Conservation (phyloP, 2,797 vertebrate genomes). For the Hirundo rustica region DNA sequence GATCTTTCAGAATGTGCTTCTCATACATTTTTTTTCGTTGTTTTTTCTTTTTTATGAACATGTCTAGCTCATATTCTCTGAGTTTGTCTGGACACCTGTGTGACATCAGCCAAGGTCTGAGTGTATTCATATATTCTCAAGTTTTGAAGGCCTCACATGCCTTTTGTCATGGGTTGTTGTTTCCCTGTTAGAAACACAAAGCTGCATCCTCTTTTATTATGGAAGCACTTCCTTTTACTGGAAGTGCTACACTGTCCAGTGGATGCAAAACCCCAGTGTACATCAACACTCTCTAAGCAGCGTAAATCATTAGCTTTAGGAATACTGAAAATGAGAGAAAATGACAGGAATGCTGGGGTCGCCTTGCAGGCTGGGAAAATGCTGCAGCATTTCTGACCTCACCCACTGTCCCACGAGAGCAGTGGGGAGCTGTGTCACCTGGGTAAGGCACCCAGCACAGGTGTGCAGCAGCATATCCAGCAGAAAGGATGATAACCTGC, state of each 20-base stretch:
- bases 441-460: fast-evolving
- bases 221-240: background rate
- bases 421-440: fast-evolving
- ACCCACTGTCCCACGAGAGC: fast-evolving
- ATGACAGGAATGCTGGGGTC: background rate
- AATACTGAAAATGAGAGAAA: background rate
- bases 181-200: background rate
- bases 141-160: fast-evolving
- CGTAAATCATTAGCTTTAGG: fast-evolving
- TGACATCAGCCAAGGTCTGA: background rate
- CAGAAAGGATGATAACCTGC: background rate
- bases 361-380: background rate
- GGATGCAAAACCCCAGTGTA: background rate
- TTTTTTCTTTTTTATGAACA: no score
- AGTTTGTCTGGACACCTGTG: background rate
- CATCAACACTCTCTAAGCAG: no score
- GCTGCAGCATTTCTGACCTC: background rate
- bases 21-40: background rate
- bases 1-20: background rate
- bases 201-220: background rate
- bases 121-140: background rate
- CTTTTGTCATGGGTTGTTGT: background rate
- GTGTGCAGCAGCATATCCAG: background rate
- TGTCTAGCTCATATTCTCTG: background rate
- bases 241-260: fast-evolving